Evolutionary conservation across 1,140 invertebrate species (phyloP).

Genomic region (Drosophila chauvacae): DNA sequence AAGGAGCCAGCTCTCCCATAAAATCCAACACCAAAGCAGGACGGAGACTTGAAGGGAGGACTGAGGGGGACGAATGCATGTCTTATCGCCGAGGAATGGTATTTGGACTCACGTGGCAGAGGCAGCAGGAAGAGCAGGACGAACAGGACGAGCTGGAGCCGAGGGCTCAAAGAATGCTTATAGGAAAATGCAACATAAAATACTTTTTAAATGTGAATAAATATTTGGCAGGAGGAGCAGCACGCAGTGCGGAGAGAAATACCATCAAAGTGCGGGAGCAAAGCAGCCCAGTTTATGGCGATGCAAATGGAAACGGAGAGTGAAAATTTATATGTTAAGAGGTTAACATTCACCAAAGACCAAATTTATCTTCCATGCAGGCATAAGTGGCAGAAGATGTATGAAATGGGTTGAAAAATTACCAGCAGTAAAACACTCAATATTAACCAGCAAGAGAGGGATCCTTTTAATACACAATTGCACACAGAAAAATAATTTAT

Average conservation of each 20-base stretch:
- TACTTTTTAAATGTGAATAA: slow-evolving; percentile 79
- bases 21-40: slow-evolving; percentile 39
- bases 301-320: slow-evolving; percentile 43
- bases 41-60: neutral
- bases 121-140: neutral
- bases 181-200: slow-evolving; percentile 77
- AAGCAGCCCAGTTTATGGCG: slow-evolving; percentile 5
- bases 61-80: slow-evolving; percentile 57
- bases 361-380: slow-evolving; percentile 24
- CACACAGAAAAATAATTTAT: neutral
- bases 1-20: slow-evolving; percentile 45
- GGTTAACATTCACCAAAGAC: slow-evolving; percentile 28
- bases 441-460: neutral
- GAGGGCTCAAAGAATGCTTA: slow-evolving; percentile 54
- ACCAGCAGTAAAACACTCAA: slow-evolving; percentile 6
- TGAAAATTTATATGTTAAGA: slow-evolving; percentile 47
- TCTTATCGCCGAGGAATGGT: slow-evolving; percentile 68
- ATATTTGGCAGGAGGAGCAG: slow-evolving; percentile 59
- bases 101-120: slow-evolving; percentile 44
- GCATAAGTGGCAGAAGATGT: neutral
- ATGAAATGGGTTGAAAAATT: slow-evolving; percentile 35
- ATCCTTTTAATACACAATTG: slow-evolving; percentile 5
- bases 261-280: slow-evolving; percentile 33
- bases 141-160: neutral
- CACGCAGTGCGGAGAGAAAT: slow-evolving; percentile 9